A percentile compares a stretch with the other conserved stretches of the same genome.
These are phyloP conservation scores for Adineta ricciae DNA, from an alignment of 2,888 invertebrate genomes.

Conservation along the genomic window DNA sequence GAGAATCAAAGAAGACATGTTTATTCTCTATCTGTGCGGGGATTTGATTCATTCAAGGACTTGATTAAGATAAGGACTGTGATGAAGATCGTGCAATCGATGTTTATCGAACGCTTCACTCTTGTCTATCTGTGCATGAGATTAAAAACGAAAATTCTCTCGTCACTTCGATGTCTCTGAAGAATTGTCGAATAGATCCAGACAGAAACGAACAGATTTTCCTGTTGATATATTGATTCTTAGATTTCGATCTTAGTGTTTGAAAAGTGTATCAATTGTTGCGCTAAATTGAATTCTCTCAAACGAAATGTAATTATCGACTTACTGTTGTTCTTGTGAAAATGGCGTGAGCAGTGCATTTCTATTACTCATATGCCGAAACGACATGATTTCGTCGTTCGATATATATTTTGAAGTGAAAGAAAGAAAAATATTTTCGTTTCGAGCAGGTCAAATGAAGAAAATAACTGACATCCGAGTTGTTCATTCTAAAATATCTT, in stretches of 20 bases:
- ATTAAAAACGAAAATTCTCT: too few relatives aligned
- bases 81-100: background rate
- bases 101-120: too few relatives aligned
- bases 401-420: background rate
- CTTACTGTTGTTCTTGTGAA: background rate
- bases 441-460: background rate
- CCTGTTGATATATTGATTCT: too few relatives aligned
- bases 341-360: background rate
- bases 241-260: too few relatives aligned
- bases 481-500: background rate
- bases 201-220: background rate
- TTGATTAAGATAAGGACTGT: background rate
- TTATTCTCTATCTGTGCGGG: background rate
- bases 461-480: background rate
- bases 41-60: background rate
- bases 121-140: too few relatives aligned
- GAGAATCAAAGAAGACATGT: background rate
- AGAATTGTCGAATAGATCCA: background rate
- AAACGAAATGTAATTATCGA: background rate
- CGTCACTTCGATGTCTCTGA: background rate
- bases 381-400: background rate
- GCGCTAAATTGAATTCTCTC: background rate
- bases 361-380: background rate
- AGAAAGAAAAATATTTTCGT: background rate
- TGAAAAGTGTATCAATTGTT: too few relatives aligned